Percentiles rank a stretch among this genome's conserved stretches.
Conservation (phyloP, 2,113 vertebrate genomes). For the Ochotona curzoniae region DNA sequence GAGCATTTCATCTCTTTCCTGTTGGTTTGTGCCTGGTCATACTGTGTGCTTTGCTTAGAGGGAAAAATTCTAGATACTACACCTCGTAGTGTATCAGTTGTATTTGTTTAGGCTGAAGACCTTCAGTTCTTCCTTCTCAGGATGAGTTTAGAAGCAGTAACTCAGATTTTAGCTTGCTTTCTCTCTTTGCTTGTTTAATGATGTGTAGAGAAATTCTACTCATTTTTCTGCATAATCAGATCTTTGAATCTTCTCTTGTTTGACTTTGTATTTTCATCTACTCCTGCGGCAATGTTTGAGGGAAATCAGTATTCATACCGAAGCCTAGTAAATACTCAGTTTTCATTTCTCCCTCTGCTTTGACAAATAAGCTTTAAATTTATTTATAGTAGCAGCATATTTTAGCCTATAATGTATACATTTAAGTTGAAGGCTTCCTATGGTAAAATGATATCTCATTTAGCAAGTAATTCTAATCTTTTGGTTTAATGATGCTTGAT, state of each 20-base stretch:
- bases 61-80: not conserved
- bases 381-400: not conserved
- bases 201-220: not conserved
- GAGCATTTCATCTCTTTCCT: not conserved
- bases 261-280: not conserved
- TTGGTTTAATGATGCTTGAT: not conserved
- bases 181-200: not conserved
- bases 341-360: slow-evolving; percentile 22
- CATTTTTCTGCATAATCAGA: not conserved
- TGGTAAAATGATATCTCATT: not conserved
- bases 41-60: not conserved
- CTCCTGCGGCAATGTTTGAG: not conserved
- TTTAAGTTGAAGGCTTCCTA: slow-evolving; percentile 34
- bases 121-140: not conserved
- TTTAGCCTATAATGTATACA: not conserved
- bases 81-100: not conserved
- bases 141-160: slow-evolving; percentile 14
- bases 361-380: slow-evolving; percentile 41
- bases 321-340: not conserved
- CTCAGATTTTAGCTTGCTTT: not conserved
- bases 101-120: not conserved
- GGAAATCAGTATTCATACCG: not conserved
- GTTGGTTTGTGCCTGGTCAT: not conserved
- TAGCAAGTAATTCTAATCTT: not conserved
- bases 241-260: not conserved